These are phyloP conservation scores for Drosophila arawakana DNA, from an alignment of 1,140 invertebrate genomes.

Conservation along the genomic window DNA sequence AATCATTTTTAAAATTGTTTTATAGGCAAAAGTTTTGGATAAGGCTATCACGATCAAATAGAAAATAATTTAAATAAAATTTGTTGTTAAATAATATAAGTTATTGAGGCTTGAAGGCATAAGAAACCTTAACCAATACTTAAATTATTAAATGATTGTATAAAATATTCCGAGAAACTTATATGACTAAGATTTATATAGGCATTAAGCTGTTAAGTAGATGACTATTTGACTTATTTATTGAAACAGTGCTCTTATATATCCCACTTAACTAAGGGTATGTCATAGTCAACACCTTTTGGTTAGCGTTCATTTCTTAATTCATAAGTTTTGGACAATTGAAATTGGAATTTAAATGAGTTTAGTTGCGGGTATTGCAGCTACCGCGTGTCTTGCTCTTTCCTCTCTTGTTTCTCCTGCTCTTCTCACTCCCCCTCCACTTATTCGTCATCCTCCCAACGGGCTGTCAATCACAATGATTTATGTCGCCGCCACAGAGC, in stretches of 20 bases:
- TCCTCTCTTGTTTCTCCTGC: neutral
- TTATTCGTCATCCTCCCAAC: slow-evolving; percentile 50
- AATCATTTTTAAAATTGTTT: too few species aligned
- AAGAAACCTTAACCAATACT: too few species aligned
- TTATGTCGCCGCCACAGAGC: slow-evolving; percentile 74
- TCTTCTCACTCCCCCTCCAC: neutral
- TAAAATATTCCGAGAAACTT: too few species aligned
- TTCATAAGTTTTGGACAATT: slow-evolving; percentile 74
- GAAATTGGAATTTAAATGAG: slow-evolving; percentile 81
- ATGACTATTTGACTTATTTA: too few species aligned
- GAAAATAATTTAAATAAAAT: too few species aligned
- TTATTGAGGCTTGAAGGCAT: too few species aligned
- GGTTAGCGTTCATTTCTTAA: slow-evolving; percentile 26
- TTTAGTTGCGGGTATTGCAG: slow-evolving; percentile 71
- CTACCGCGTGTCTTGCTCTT: slow-evolving; percentile 21
- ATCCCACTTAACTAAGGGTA: slow-evolving; percentile 4
- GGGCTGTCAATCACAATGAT: slow-evolving; percentile 84
- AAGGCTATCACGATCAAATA: too few species aligned
- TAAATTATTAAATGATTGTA: too few species aligned
- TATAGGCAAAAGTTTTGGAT: too few species aligned
- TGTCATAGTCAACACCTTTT: neutral
- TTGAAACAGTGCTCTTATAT: neutral
- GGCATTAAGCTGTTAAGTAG: too few species aligned
- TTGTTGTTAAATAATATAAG: too few species aligned
- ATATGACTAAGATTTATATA: too few species aligned